phyloP scores from a whole-genome alignment of 2,888 invertebrate species.

The Podotricha telesiphe region DNA sequence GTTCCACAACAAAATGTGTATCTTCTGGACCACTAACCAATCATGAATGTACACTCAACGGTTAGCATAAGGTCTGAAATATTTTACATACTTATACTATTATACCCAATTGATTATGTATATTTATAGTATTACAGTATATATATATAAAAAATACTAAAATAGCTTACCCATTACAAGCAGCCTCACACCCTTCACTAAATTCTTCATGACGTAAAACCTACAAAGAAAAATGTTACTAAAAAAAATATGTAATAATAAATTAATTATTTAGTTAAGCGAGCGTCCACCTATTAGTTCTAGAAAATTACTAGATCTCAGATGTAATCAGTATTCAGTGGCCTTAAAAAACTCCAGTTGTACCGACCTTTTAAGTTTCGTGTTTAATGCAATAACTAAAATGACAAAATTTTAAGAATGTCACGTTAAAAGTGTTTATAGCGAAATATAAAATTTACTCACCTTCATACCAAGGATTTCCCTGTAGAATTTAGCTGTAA shows the following conservation, averaged over 20 bases:
- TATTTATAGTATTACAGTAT: background rate
- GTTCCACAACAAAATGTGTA: slow-evolving; percentile 96
- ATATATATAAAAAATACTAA: background rate
- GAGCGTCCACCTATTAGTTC: slow-evolving; percentile 7
- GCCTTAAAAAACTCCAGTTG: slow-evolving; percentile 28
- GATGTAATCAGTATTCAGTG: slow-evolving; percentile 23
- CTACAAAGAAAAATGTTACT: slow-evolving; percentile 66
- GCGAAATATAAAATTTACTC: slow-evolving; percentile 49
- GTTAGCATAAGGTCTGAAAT: slow-evolving; percentile 95
- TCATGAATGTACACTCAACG: slow-evolving; percentile 99
- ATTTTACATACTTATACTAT: background rate
- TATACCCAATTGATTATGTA: background rate
- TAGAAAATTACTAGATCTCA: slow-evolving; percentile 5
- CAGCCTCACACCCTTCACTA: slow-evolving; percentile 97
- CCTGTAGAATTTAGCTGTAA: slow-evolving; percentile 93
- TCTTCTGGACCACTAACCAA: slow-evolving; percentile 98
- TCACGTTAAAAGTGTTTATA: background rate
- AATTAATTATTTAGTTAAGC: background rate
- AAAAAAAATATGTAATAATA: background rate
- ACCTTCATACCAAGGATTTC: slow-evolving; percentile 98
- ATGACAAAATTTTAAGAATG: background rate
- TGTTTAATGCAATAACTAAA: background rate
- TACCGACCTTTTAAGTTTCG: background rate
- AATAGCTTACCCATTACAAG: slow-evolving; percentile 94
- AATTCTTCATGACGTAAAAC: slow-evolving; percentile 98